A percentile compares a stretch with the other conserved stretches of the same genome.
phyloP scores from a whole-genome alignment of 2,888 invertebrate genomes.

The Thera britannica region DNA sequence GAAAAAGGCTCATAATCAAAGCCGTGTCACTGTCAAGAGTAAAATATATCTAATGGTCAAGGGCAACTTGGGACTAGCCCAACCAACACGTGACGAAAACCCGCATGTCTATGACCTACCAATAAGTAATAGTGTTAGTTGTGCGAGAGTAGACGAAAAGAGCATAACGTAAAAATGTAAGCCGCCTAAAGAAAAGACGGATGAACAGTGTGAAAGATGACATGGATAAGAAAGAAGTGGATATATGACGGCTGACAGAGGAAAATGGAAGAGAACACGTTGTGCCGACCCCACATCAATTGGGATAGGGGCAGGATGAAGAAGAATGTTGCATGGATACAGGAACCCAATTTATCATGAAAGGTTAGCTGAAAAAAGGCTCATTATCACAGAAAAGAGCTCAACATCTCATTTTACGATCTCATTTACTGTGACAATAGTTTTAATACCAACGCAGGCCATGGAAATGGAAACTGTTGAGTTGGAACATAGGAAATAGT shows the following conservation, averaged over 20 bases:
- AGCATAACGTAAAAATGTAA: too few relatives aligned
- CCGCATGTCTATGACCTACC: background rate
- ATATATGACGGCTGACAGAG: too few relatives aligned
- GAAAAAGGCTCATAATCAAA: conserved; percentile 44
- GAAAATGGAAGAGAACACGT: too few relatives aligned
- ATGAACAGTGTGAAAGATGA: too few relatives aligned
- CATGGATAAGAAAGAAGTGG: too few relatives aligned
- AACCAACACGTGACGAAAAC: background rate
- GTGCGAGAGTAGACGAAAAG: too few relatives aligned
- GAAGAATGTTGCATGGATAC: too few relatives aligned
- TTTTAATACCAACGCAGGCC: conserved; percentile 8
- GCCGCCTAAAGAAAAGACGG: too few relatives aligned
- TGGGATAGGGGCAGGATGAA: too few relatives aligned
- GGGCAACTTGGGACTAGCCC: conserved; percentile 1
- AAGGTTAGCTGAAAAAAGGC: background rate
- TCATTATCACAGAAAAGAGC: conserved; percentile 7
- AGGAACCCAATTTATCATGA: too few relatives aligned
- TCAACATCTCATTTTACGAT: conserved; percentile 13
- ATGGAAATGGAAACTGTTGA: conserved; percentile 7
- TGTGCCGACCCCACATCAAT: too few relatives aligned
- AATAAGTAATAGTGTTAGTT: background rate
- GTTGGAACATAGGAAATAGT: conserved; percentile 37
- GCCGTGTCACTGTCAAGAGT: conserved; percentile 75
- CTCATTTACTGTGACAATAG: conserved; percentile 20
- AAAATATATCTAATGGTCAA: conserved; percentile 29